Conservation (phyloP, 1,140 invertebrate genomes). For the Leptinotarsa defecta region DNA sequence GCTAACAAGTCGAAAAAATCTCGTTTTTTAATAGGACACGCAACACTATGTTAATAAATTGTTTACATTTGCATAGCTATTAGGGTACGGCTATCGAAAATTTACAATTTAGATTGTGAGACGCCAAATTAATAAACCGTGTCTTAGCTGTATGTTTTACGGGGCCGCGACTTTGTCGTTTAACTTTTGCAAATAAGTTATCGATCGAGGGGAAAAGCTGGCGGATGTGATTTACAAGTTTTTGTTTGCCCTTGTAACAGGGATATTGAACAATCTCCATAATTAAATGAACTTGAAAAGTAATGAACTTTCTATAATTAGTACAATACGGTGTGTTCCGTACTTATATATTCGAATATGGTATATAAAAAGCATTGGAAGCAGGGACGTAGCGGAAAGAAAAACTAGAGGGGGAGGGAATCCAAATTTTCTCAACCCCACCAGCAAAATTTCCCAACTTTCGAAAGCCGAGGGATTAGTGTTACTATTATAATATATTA, state of each 20-base stretch:
- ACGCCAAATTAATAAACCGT: constrained; percentile 29
- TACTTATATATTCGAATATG: too few relatives aligned
- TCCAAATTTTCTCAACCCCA: too few relatives aligned
- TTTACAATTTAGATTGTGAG: constrained; percentile 44
- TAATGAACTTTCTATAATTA: too few relatives aligned
- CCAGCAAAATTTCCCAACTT: too few relatives aligned
- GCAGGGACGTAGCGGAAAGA: too few relatives aligned
- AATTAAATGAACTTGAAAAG: too few relatives aligned
- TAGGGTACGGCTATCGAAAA: constrained; percentile 41
- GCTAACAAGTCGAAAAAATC: constrained; percentile 41
- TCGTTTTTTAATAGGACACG: constrained; percentile 39
- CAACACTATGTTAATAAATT: constrained; percentile 45
- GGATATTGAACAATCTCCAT: too few relatives aligned
- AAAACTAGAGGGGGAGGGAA: too few relatives aligned
- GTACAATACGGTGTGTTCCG: too few relatives aligned
- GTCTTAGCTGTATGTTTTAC: neutral
- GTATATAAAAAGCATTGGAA: too few relatives aligned
- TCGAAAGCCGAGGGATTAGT: too few relatives aligned
- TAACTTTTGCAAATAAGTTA: constrained; percentile 13
- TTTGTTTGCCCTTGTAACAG: neutral
- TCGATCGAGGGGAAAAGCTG: constrained; percentile 6
- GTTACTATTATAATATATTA: too few relatives aligned
- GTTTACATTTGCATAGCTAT: constrained; percentile 45
- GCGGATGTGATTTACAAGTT: constrained; percentile 15
- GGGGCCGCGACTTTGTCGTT: neutral